phyloP scores from a whole-genome alignment of 2,797 vertebrate genomes.

The Etheostoma perlongum region DNA sequence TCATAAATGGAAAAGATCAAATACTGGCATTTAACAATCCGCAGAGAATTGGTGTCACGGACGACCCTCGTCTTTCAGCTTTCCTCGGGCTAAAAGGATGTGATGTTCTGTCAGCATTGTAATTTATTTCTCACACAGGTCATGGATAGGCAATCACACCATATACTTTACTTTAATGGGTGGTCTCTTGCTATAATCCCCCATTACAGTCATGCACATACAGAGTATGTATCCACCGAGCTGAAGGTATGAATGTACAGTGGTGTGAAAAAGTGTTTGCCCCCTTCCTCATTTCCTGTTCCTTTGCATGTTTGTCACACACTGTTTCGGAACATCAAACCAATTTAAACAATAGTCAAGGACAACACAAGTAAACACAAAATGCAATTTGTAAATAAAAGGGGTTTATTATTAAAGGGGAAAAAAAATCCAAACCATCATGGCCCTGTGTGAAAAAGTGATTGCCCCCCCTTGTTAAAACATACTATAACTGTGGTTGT shows the following conservation, averaged over 20 bases:
- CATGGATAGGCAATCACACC: constrained; percentile 57
- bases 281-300: too few species aligned
- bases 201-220: constrained; percentile 44
- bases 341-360: too few species aligned
- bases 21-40: constrained; percentile 77
- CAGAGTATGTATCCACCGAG: constrained; percentile 23
- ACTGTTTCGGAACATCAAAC: too few species aligned
- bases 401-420: too few species aligned
- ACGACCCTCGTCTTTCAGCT: constrained; percentile 55
- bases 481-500: too few species aligned
- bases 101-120: constrained; percentile 66
- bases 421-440: too few species aligned
- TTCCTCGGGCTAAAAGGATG: constrained; percentile 68
- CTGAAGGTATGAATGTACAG: constrained; percentile 1
- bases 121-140: constrained; percentile 75
- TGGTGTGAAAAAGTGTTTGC: too few species aligned
- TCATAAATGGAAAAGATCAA: constrained; percentile 78
- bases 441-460: too few species aligned
- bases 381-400: too few species aligned
- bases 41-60: constrained; percentile 69
- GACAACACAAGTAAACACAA: too few species aligned
- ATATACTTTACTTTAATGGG: constrained; percentile 56
- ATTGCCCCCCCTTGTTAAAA: too few species aligned
- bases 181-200: constrained; percentile 55
- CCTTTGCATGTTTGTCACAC: too few species aligned